Conservation (phyloP, 2,113 vertebrate species). For the Holacanthus passer region DNA sequence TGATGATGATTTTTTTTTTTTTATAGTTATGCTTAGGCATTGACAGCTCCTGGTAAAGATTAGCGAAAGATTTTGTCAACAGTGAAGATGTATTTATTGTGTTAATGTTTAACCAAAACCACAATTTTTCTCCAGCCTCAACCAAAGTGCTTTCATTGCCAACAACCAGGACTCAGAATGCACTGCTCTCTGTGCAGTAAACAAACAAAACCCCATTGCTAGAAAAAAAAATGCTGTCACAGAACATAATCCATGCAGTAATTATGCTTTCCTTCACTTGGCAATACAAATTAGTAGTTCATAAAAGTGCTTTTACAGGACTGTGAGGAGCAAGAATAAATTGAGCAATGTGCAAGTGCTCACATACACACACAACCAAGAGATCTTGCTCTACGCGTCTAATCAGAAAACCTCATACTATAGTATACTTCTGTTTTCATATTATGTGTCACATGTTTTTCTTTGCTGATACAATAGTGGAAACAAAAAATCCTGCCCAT, state of each 20-base stretch:
- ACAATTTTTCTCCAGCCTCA: neutral
- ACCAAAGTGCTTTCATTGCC: neutral
- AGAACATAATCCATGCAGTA: too few species aligned
- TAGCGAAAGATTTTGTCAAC: neutral
- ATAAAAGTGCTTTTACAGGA: neutral
- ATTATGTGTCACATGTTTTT: neutral
- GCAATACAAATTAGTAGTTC: neutral
- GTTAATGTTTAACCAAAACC: neutral
- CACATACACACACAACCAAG: too few species aligned
- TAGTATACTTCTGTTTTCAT: neutral
- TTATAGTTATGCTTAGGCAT: too few species aligned
- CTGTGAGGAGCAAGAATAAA: neutral
- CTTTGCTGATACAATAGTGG: neutral
- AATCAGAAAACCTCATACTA: neutral
- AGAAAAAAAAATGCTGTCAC: too few species aligned
- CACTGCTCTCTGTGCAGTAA: too few species aligned
- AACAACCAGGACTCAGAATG: too few species aligned
- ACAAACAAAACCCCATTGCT: too few species aligned
- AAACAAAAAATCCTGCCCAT: neutral
- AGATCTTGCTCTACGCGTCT: neutral
- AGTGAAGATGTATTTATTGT: too few species aligned
- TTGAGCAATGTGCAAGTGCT: too few species aligned
- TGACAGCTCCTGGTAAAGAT: neutral
- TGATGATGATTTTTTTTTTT: too few species aligned
- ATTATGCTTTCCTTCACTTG: too few species aligned